A percentile compares a stretch with the other conserved stretches of the same genome.
Evolutionary conservation across 1,140 invertebrate species (phyloP).

Genomic region (Euura saliciscinereae): DNA sequence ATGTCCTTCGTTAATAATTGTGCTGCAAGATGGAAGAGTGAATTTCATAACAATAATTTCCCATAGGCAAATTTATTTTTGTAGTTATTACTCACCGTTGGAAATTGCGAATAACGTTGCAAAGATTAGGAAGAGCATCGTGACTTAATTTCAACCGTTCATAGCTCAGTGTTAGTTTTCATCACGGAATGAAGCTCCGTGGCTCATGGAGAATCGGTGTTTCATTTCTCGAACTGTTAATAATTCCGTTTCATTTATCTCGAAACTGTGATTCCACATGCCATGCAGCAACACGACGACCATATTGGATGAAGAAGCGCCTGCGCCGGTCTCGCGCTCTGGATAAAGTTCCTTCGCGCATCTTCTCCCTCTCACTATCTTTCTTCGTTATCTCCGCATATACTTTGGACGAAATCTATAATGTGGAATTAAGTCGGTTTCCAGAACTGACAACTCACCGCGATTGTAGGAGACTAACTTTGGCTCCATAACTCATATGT

Average conservation of each 20-base stretch:
- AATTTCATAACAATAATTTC: background rate
- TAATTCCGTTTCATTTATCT: no score
- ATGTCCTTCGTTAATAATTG: slow-evolving; percentile 64
- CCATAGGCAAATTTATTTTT: no score
- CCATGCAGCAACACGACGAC: background rate
- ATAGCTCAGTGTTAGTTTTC: background rate
- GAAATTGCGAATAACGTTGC: background rate
- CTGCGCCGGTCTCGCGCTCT: background rate
- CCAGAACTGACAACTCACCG: background rate
- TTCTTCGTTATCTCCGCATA: background rate
- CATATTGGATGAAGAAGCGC: background rate
- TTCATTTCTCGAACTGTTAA: no score
- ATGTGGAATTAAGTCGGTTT: background rate
- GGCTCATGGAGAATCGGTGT: no score
- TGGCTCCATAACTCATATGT: no score
- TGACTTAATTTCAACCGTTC: background rate
- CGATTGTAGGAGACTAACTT: no score
- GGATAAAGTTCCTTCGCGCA: background rate
- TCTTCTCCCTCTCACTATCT: background rate
- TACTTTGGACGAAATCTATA: background rate
- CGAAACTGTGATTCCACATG: no score
- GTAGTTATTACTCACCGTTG: background rate
- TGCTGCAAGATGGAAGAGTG: slow-evolving; percentile 30
- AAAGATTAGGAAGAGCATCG: background rate
- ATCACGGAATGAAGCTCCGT: no score